Evolutionary conservation across 2,113 vertebrate genomes (phyloP).

Genomic region (Crotalus horridus): DNA sequence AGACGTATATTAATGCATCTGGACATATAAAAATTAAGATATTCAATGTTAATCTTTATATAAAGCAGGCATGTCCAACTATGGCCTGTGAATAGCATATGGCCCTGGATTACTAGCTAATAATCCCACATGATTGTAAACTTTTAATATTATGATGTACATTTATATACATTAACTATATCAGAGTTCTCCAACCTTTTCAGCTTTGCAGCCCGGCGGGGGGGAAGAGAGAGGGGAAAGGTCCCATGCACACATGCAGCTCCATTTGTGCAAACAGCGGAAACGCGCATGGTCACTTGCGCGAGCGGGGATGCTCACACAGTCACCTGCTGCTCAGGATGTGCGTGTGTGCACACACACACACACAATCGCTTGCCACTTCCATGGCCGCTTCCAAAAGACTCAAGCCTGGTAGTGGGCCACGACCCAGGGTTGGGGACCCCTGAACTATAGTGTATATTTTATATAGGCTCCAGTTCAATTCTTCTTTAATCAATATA

Average conservation of each 20-base stretch:
- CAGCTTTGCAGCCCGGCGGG: neutral
- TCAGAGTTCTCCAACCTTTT: neutral
- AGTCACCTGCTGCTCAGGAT: neutral
- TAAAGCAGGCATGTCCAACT: neutral
- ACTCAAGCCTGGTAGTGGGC: neutral
- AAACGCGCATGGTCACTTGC: fast-evolving
- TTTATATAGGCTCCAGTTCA: neutral
- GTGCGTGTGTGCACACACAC: no score
- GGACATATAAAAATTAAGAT: neutral
- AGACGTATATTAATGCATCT: neutral
- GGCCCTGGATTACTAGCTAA: neutral
- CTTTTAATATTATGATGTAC: neutral
- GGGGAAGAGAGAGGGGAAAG: neutral
- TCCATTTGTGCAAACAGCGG: neutral
- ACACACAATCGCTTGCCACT: no score
- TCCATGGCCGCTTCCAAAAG: neutral
- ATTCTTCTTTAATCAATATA: neutral
- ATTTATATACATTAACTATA: neutral
- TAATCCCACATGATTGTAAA: neutral
- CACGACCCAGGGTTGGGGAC: neutral
- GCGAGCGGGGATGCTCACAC: neutral
- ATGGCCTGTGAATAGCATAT: neutral
- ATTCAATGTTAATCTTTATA: neutral
- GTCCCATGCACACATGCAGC: neutral
- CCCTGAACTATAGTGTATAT: neutral